Percentiles rank a stretch among this genome's conserved stretches.
These are phyloP conservation scores for Nymphalis urticae DNA, from an alignment of 2,888 invertebrate genomes.

Conservation along the genomic window DNA sequence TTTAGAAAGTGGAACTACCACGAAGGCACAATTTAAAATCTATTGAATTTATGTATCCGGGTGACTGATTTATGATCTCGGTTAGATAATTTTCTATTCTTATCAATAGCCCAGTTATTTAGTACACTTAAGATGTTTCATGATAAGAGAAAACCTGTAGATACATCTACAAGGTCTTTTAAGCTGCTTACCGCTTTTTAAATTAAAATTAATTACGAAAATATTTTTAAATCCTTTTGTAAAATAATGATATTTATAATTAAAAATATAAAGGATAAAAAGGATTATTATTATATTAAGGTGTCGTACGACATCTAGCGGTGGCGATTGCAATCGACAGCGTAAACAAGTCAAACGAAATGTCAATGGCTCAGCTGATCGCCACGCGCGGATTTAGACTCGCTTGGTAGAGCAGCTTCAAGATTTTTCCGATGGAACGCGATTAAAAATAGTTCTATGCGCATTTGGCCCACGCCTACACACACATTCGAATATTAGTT, in stretches of 20 bases:
- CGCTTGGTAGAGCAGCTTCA: slow-evolving; percentile 54
- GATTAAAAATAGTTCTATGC: slow-evolving; percentile 78
- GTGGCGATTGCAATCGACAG: slow-evolving; percentile 50
- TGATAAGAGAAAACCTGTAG: slow-evolving; percentile 12
- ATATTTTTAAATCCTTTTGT: not conserved
- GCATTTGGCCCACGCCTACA: slow-evolving; percentile 72
- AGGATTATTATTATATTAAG: not conserved
- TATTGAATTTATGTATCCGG: slow-evolving; percentile 10
- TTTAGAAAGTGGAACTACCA: slow-evolving; percentile 26
- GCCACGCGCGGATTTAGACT: slow-evolving; percentile 60
- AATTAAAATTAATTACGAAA: not conserved
- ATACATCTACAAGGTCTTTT: not conserved
- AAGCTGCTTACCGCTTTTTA: slow-evolving; percentile 1
- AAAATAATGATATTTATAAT: not conserved
- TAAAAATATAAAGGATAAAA: slow-evolving; percentile 9
- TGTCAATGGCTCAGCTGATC: slow-evolving; percentile 79
- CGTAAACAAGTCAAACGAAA: slow-evolving; percentile 77
- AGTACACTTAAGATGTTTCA: slow-evolving; percentile 26
- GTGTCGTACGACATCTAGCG: slow-evolving; percentile 68
- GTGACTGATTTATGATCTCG: slow-evolving; percentile 9
- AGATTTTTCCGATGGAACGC: slow-evolving; percentile 59
- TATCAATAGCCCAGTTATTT: slow-evolving; percentile 34
- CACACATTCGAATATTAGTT: slow-evolving; percentile 59
- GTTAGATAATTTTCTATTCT: slow-evolving; percentile 19
- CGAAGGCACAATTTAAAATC: slow-evolving; percentile 13